Base-by-base conservation (phyloP, 1,140 invertebrate genomes). In the Ridgeia piscesae region DNA sequence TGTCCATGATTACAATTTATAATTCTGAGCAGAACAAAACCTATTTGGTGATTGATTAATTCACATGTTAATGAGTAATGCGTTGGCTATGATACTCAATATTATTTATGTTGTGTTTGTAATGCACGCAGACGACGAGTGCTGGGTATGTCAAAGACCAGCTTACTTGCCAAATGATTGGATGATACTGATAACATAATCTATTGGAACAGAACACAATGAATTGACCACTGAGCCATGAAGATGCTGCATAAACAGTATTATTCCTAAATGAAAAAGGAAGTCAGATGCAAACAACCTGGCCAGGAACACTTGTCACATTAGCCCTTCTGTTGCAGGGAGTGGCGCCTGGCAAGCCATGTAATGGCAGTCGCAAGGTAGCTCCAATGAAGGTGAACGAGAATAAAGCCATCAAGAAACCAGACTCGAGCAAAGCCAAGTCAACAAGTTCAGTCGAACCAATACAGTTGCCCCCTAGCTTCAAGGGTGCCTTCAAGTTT, bases 391-490 rank as follows among this genome's bases (percentile, higher is more conserved):
- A 93, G 92, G n/a, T 94, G 77, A 88, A 91, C 89, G 91, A 94
- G 93, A 92, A 50, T 4, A 95, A 95, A 92, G 93, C 93, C 27
- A 93, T 94, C 17, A 94, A 95, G 92, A 95, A 95, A 93, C 95
- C 94, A 21, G 95, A 95, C 34, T 58, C 91, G 11, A 91, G 34
- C 33, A 50, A 90, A 90, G 34, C 35, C 91, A 91, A 91, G n/a
- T 34, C 34, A 35, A 48, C 91, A 4, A 58, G 35, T 91, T 35
- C 35, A 17, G 34, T 91, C 11, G 94, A 95, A 91, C 94, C 95
- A 6, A 95, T 95, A 58, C 95, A 95, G 93, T 94, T 95, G 93
- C 95, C 95, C 31, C 94, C 95, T 14, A 95, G 94, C 90, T 95
- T 95, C 92, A 95, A 94, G 91, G 94, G 95, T 88, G 92, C 94